A percentile compares a stretch with the other conserved stretches of the same genome.
phyloP scores from a whole-genome alignment of 2,888 invertebrate species.

The Fragum sueziense region DNA sequence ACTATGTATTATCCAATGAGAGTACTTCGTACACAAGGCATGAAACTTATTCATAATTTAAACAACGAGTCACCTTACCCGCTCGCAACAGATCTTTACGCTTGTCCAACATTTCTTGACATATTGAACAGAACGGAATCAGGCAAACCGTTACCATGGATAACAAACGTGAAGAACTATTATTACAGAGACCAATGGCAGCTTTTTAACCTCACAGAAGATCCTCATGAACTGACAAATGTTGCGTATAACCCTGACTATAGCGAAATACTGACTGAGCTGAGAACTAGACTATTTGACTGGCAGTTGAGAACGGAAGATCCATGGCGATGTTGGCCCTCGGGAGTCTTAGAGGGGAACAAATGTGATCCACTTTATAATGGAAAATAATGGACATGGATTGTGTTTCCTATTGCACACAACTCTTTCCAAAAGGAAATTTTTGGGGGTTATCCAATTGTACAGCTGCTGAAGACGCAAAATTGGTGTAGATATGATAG shows the following conservation, averaged over 20 bases:
- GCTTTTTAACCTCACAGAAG: conserved; percentile 90
- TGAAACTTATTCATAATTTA: conserved; percentile 95
- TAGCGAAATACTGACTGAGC: conserved; percentile 82
- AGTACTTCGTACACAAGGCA: conserved; percentile 88
- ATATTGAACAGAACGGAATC: conserved; percentile 87
- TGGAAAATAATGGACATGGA: background rate
- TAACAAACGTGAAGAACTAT: conserved; percentile 89
- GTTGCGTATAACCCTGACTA: conserved; percentile 84
- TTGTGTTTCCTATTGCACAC: background rate
- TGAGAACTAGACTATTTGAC: conserved; percentile 85
- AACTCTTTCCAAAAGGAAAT: background rate
- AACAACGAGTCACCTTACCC: conserved; percentile 93
- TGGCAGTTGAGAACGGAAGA: conserved; percentile 92
- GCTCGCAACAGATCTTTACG: conserved; percentile 94
- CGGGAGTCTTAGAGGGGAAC: conserved; percentile 86
- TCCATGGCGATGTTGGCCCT: conserved; percentile 94
- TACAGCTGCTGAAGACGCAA: background rate
- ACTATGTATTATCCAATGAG: conserved; percentile 98
- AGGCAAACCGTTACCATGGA: conserved; percentile 89
- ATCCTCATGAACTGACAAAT: conserved; percentile 90
- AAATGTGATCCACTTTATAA: conserved; percentile 23
- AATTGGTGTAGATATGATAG: background rate
- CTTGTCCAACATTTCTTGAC: conserved; percentile 94
- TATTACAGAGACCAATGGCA: conserved; percentile 95
- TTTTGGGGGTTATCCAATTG: background rate